phyloP scores from a whole-genome alignment of 1,140 invertebrate species.

The Heliconius nattereri region DNA sequence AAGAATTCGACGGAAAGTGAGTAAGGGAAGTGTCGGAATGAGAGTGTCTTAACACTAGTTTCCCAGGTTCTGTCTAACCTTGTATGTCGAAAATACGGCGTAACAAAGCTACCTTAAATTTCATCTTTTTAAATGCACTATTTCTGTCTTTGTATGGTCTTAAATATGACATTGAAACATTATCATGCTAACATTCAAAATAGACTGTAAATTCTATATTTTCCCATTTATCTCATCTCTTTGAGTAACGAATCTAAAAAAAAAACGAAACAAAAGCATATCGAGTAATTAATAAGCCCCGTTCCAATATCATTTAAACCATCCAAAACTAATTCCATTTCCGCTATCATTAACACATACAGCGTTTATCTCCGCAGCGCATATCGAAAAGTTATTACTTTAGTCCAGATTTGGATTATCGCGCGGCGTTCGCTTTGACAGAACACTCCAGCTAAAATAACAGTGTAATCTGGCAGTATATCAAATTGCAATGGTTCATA shows the following conservation, averaged over 20 bases:
- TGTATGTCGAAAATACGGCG: no score
- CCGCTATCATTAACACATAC: conserved; percentile 18
- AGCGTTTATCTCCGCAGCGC: conserved; percentile 18
- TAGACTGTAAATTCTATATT: not conserved
- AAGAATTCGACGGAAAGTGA: no score
- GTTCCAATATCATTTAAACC: not conserved
- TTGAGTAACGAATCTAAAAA: not conserved
- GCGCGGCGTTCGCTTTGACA: conserved; percentile 43
- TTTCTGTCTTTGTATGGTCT: no score
- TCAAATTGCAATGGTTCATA: conserved; percentile 36
- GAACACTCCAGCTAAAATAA: conserved; percentile 37
- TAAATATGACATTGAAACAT: no score
- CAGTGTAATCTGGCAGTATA: conserved; percentile 40
- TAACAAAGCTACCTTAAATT: no score
- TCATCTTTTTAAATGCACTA: no score
- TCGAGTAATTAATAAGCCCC: not conserved
- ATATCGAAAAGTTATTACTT: conserved; percentile 48
- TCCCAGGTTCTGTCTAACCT: no score
- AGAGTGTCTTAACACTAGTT: no score
- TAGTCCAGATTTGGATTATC: conserved; percentile 49
- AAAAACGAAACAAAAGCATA: not conserved
- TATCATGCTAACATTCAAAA: no score
- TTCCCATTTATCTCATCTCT: not conserved
- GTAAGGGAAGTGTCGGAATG: no score
- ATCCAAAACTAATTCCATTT: conserved; percentile 4